Conservation (phyloP, 2,888 invertebrate species). For the Corbicula japonica region DNA sequence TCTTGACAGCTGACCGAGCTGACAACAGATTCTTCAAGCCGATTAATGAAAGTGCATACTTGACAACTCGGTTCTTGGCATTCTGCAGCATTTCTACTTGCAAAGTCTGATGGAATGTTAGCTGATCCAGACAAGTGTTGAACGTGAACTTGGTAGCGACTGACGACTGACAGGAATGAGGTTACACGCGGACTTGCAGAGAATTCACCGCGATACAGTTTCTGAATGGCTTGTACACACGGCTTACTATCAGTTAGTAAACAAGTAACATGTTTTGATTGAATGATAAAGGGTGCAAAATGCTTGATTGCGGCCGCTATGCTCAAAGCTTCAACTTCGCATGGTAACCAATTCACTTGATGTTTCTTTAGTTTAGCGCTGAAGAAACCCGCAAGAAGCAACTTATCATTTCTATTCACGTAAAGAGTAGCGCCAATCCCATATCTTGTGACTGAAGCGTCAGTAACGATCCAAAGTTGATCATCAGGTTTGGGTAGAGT, state of each 20-base stretch:
- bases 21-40: constrained; percentile 5
- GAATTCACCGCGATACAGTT: constrained; percentile 34
- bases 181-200: constrained; percentile 42
- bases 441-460: constrained; percentile 54
- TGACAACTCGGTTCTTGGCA: constrained; percentile 16
- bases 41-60: constrained; percentile 2
- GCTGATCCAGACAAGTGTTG: no score
- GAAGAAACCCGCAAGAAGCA: constrained; percentile 60
- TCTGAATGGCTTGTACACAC: constrained; percentile 41
- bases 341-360: constrained; percentile 69
- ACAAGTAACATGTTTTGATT: constrained; percentile 54
- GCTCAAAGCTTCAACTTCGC: constrained; percentile 68
- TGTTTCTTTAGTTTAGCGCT: constrained; percentile 63
- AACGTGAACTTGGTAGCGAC: constrained; percentile 31
- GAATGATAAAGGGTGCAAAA: constrained; percentile 70
- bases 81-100: constrained; percentile 33
- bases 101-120: constrained; percentile 12
- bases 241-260: constrained; percentile 51
- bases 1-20: constrained; percentile 28
- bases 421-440: constrained; percentile 69
- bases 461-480: constrained; percentile 58
- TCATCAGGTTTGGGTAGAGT: constrained; percentile 38
- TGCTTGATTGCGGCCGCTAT: constrained; percentile 67
- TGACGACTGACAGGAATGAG: constrained; percentile 38
- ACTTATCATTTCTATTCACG: constrained; percentile 47